These are phyloP conservation scores for Lucilia sericata DNA, from an alignment of 1,140 invertebrate genomes.

Conservation along the genomic window DNA sequence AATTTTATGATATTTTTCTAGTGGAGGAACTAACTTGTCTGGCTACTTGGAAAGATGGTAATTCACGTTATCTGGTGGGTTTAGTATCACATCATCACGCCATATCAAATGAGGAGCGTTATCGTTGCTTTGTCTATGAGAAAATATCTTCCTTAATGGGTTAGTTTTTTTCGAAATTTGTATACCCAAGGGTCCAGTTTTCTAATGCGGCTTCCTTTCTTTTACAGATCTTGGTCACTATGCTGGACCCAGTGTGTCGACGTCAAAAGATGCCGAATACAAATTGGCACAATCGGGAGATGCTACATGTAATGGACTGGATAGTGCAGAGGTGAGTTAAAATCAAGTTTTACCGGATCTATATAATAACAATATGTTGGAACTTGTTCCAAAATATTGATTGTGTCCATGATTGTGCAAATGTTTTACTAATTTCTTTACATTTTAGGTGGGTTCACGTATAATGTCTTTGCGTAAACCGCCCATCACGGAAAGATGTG, in stretches of 20 bases:
- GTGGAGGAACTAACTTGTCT: slow-evolving; percentile 88
- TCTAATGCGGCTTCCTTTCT: no score
- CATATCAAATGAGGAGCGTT: slow-evolving; percentile 90
- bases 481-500: slow-evolving; percentile 65
- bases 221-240: slow-evolving; percentile 25
- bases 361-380: not conserved
- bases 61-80: slow-evolving; percentile 86
- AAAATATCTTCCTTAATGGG: slow-evolving; percentile 71
- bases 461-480: slow-evolving; percentile 67
- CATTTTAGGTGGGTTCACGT: slow-evolving; percentile 64
- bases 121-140: slow-evolving; percentile 93
- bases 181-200: no score
- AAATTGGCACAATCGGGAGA: slow-evolving; percentile 88
- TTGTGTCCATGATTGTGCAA: no score
- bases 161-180: slow-evolving; percentile 50
- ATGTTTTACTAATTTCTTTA: slow-evolving; percentile 14
- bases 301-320: slow-evolving; percentile 88
- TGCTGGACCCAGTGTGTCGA: slow-evolving; percentile 59
- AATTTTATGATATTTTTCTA: slow-evolving; percentile 67
- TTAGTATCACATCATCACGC: slow-evolving; percentile 81
- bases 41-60: slow-evolving; percentile 90
- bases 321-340: slow-evolving; percentile 73
- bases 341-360: no score
- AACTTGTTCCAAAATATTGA: no score
- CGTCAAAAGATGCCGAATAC: slow-evolving; percentile 75